Percentiles rank a stretch among this genome's conserved stretches.
Evolutionary conservation across 2,113 vertebrate species (phyloP).

Genomic region (Phalacrocorax carbo): DNA sequence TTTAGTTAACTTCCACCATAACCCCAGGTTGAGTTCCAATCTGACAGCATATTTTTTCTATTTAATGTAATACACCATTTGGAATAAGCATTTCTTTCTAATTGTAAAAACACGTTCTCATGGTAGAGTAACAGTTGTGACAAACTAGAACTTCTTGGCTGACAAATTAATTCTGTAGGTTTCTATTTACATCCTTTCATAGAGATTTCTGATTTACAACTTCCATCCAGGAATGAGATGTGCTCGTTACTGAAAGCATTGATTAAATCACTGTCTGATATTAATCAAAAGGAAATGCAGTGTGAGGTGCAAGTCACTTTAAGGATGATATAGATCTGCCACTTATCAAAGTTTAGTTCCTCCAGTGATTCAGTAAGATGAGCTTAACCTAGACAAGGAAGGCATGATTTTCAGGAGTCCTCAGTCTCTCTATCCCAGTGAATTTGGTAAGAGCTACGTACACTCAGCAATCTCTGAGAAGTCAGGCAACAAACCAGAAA

Average conservation of each 20-base stretch:
- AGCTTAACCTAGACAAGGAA: background rate
- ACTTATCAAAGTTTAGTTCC: background rate
- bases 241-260: background rate
- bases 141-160: constrained; percentile 40
- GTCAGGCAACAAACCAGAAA: constrained; percentile 1
- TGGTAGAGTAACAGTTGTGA: background rate
- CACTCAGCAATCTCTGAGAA: background rate
- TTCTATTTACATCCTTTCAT: constrained; percentile 25
- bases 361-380: background rate
- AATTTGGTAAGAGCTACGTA: background rate
- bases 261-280: constrained; percentile 30
- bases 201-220: constrained; percentile 21
- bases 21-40: background rate
- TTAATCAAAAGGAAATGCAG: constrained; percentile 8
- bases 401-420: background rate
- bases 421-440: background rate
- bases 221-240: constrained; percentile 34
- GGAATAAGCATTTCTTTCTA: constrained; percentile 14
- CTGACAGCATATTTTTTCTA: background rate
- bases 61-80: constrained; percentile 8
- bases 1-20: background rate
- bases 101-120: constrained; percentile 20
- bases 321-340: background rate
- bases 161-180: constrained; percentile 33
- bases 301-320: background rate